Percentiles rank a stretch among this genome's conserved stretches.
phyloP scores from a whole-genome alignment of 2,113 vertebrate species.

The Eurystomus gularis region DNA sequence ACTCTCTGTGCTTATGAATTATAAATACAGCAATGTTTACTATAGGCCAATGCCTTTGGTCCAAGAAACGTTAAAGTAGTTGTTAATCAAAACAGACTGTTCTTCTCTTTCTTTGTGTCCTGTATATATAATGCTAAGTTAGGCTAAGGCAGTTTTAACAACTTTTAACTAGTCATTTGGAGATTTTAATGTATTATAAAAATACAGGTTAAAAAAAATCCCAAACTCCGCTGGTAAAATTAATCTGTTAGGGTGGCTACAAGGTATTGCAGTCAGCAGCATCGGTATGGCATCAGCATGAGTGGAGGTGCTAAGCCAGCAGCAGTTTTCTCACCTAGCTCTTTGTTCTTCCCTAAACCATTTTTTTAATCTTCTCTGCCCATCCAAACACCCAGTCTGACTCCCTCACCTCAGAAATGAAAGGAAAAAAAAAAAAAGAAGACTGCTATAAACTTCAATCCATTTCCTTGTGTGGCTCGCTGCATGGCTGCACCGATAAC shows the following conservation, averaged over 20 bases:
- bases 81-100: conserved; percentile 6
- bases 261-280: background rate
- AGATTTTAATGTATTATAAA: background rate
- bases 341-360: background rate
- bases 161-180: background rate
- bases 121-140: background rate
- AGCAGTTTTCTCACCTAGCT: background rate
- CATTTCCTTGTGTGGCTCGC: background rate
- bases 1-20: conserved; percentile 39
- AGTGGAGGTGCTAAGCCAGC: background rate
- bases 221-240: background rate
- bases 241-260: background rate
- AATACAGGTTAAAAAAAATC: background rate
- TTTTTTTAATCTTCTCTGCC: background rate
- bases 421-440: background rate
- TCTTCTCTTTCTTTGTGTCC: background rate
- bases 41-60: background rate
- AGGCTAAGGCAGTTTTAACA: background rate
- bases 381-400: background rate
- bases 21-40: background rate
- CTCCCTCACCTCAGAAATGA: background rate
- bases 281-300: accelerated
- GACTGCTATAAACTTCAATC: background rate
- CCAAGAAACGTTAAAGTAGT: background rate
- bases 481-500: background rate